Evolutionary conservation across 2,888 invertebrate species (phyloP), one percentile per base, ranked within the genome.

Genomic region (Apoda limacodes): DNA sequence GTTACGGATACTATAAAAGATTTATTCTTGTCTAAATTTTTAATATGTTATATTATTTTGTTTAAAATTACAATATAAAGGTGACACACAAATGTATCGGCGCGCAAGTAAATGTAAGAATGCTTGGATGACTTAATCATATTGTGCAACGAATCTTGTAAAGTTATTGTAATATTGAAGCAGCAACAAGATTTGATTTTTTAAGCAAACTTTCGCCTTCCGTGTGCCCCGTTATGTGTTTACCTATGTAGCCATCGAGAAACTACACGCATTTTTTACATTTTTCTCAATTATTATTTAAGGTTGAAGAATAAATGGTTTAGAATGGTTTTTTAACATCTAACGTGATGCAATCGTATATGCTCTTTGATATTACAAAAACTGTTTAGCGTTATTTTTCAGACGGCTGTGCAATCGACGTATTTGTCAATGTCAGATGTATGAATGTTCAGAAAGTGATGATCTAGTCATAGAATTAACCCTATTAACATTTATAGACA

Each of bases 141-240:
- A 78, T 78, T 80, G 80, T 80, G 80, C 80, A 80, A 72, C 76
- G 63, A 80, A 80, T 80, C 80, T 74, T 80, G 80, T 78, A 62
- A 75, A 70, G 80, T 78, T 75, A 65, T 80, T 80, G 80, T 78
- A 78, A 78, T 78, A 78, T 78, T 78, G 53, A 76, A 80, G 76
- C 76, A 72, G 80, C 78, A 65, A 70, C 63, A 62, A 63, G 60
- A 70, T 68, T 68, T 70, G 52, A 64, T 67, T 76, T n/a, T n/a
- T 72, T 52, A 60, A 67, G 67, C 69, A 62, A 61, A 50, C n/a
- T 63, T 62, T 54, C 59, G 71, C 75, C 68, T 72, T 74, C 65
- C 74, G 70, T 74, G 75, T 75, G 68, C 70, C 74, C 67, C 68
- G 57, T 65, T 66, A 62, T 71, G 60, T 67, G 61, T 62, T 64